Evolutionary conservation across 2,113 vertebrate genomes (phyloP), one percentile per base, ranked within the genome.

Genomic region (Dipodomys ordii): DNA sequence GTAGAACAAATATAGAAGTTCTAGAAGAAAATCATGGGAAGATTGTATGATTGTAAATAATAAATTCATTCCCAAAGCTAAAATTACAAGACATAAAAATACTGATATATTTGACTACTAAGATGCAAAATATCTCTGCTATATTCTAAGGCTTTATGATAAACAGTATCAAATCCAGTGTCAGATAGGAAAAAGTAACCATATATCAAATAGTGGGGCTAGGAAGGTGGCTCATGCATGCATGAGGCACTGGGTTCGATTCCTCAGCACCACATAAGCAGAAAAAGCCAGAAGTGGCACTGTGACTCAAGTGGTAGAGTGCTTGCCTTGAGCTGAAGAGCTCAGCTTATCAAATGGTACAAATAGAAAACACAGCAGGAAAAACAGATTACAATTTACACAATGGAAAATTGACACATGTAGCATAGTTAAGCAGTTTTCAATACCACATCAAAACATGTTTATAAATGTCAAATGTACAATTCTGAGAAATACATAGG

Each of bases 11-110:
- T 76, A 57, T 74, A 71, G 44, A 80, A 74, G 2, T 46, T 68
- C 72, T 86, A 44, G 83, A 91, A 74, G 44, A 94, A 87, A 89
- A 65, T 67, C 49, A 85, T 53, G 23, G 10, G 74, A 69, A 64
- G 28, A 76, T 35, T 82, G 71, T 65, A 39, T 60, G 12, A 77
- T 27, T 84, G 3, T 39, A 60, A 4, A 9, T 76, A 80, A 68
- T 23, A 93, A 92, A 6, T 1, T 49, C 7, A 67, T 11, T 39
- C 3, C 68, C 82, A 85, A 77, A 1, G 6, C 39, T 39, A 65
- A 87, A 72, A 67, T 77, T 81, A n/a, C n/a, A 77, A 68, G 35
- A 12, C 44, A 60, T n/a, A 85, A 94, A 72, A 2, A 6, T 80
- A 46, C 20, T 84, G 32, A 81, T 76, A 67, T 49, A 65, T 87